Conservation (phyloP, 2,888 invertebrate genomes). For the Amphipoea lucens region DNA sequence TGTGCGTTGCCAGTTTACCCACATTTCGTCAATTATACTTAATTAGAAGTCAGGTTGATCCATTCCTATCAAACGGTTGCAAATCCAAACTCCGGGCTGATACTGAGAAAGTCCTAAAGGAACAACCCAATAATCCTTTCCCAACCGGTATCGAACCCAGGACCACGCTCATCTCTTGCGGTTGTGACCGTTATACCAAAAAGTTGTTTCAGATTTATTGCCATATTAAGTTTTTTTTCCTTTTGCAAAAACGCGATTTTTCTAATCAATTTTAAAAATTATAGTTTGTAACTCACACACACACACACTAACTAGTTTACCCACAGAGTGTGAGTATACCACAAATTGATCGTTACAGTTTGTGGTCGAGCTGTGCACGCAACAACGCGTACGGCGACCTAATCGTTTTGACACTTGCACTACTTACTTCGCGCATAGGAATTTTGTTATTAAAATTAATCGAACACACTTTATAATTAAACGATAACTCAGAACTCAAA, state of each 20-base stretch:
- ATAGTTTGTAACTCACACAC: too few relatives aligned
- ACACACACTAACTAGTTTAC: background rate
- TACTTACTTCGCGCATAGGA: constrained; percentile 20
- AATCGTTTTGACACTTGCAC: constrained; percentile 54
- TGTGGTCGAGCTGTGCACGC: constrained; percentile 35
- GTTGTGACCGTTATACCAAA: background rate
- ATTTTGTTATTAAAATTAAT: constrained; percentile 28
- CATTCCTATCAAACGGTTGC: too few relatives aligned
- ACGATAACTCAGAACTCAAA: too few relatives aligned
- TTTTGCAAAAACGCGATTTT: too few relatives aligned
- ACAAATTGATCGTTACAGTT: constrained; percentile 40
- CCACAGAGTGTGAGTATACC: constrained; percentile 26
- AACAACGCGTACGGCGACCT: constrained; percentile 45
- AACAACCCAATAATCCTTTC: background rate
- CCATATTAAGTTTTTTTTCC: background rate
- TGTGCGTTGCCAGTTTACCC: background rate
- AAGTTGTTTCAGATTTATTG: background rate
- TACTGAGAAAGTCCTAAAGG: background rate
- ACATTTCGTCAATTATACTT: background rate
- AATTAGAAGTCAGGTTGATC: too few relatives aligned
- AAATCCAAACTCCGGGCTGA: background rate
- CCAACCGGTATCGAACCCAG: too few relatives aligned
- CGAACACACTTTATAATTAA: background rate
- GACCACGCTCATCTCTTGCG: background rate
- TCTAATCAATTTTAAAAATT: too few relatives aligned